phyloP scores from a whole-genome alignment of 2,888 invertebrate genomes.

The Epinotia brunnichana region DNA sequence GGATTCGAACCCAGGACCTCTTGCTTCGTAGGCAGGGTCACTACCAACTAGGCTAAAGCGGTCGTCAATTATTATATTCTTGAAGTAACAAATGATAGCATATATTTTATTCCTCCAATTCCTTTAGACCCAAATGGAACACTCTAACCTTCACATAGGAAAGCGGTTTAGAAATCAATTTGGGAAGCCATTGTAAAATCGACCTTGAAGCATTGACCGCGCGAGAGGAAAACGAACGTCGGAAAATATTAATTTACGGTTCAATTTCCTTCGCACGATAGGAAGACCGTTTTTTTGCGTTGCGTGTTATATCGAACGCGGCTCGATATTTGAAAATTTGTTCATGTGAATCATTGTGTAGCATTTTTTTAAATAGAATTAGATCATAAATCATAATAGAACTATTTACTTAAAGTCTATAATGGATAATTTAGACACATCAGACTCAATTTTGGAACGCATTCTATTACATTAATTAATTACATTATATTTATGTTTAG shows the following conservation, averaged over 20 bases:
- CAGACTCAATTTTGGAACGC: too few relatives aligned
- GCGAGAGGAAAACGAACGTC: slow-evolving; percentile 51
- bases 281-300: slow-evolving; percentile 42
- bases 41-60: too few relatives aligned
- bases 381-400: background rate
- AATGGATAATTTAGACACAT: too few relatives aligned
- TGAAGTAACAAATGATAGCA: too few relatives aligned
- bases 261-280: slow-evolving; percentile 62
- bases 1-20: too few relatives aligned
- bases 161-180: slow-evolving; percentile 54
- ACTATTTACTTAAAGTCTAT: too few relatives aligned
- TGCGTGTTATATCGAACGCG: slow-evolving; percentile 58
- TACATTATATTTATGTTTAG: too few relatives aligned
- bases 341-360: slow-evolving; percentile 19
- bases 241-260: slow-evolving; percentile 51
- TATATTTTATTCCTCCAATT: background rate
- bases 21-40: too few relatives aligned
- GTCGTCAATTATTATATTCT: too few relatives aligned
- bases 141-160: slow-evolving; percentile 44
- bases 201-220: slow-evolving; percentile 52
- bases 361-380: background rate
- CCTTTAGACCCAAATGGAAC: background rate
- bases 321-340: slow-evolving; percentile 47
- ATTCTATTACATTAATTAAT: too few relatives aligned
- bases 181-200: slow-evolving; percentile 56